A percentile compares a stretch with the other conserved stretches of the same genome.
Conservation (phyloP, 2,888 invertebrate species). For the Prosopocoilus inquinatus region DNA sequence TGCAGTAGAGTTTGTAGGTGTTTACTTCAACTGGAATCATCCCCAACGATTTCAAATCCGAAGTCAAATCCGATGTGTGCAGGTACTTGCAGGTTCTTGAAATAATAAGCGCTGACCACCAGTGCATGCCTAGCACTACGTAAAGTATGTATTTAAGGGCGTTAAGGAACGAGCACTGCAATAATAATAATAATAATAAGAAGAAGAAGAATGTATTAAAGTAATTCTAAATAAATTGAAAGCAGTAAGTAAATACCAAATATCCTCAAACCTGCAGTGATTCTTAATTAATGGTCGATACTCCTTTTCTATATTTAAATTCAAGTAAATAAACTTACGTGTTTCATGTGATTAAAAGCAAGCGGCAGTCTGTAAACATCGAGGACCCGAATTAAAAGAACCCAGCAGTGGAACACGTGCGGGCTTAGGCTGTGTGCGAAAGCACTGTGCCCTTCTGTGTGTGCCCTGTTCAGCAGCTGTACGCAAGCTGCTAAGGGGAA, state of each 20-base stretch:
- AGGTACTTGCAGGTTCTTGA: slow-evolving; percentile 46
- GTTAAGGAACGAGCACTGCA: too few relatives aligned
- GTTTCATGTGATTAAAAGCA: slow-evolving; percentile 50
- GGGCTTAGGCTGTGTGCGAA: slow-evolving; percentile 37
- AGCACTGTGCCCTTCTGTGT: slow-evolving; percentile 46
- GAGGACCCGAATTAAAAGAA: slow-evolving; percentile 48
- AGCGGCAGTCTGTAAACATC: slow-evolving; percentile 54
- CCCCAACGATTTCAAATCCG: slow-evolving; percentile 13
- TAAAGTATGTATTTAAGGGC: slow-evolving; percentile 53
- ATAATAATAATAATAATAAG: too few relatives aligned
- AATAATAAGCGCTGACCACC: slow-evolving; percentile 52
- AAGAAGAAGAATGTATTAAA: too few relatives aligned
- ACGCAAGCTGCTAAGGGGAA: slow-evolving; percentile 54
- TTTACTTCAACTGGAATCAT: slow-evolving; percentile 13
- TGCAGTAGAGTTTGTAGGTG: slow-evolving; percentile 29
- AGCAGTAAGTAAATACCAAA: too few relatives aligned
- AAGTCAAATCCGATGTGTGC: slow-evolving; percentile 19
- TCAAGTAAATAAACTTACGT: slow-evolving; percentile 38
- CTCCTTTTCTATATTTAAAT: not conserved
- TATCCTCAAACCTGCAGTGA: too few relatives aligned
- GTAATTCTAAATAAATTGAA: too few relatives aligned
- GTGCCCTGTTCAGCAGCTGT: slow-evolving; percentile 46
- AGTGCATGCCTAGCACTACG: slow-evolving; percentile 53
- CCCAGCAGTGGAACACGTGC: slow-evolving; percentile 49
- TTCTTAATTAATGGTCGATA: not conserved